Percentiles rank a stretch among this genome's conserved stretches.
These are phyloP conservation scores for Gandaritis pyraliata DNA, from an alignment of 2,888 invertebrate genomes.

Conservation along the genomic window DNA sequence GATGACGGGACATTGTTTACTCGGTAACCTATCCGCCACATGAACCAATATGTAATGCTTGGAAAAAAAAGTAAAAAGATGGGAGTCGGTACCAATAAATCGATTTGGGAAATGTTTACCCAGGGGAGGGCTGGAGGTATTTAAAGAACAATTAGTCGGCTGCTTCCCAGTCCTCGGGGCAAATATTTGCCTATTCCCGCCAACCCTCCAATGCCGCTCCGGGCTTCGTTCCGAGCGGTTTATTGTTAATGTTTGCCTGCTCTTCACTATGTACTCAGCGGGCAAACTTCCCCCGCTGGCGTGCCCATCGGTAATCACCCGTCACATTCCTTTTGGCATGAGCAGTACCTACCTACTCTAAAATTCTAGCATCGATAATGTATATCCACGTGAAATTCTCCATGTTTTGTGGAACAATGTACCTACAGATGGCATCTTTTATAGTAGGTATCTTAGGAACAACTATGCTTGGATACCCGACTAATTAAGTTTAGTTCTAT, in stretches of 20 bases:
- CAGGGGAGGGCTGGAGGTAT: slow-evolving; percentile 76
- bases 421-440: slow-evolving; percentile 21
- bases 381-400: slow-evolving; percentile 8
- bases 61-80: slow-evolving; percentile 64
- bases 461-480: slow-evolving; percentile 24
- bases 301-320: slow-evolving; percentile 49
- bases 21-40: slow-evolving; percentile 60
- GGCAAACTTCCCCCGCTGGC: slow-evolving; percentile 63
- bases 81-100: slow-evolving; percentile 73
- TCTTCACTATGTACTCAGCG: slow-evolving; percentile 70
- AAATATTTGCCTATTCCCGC: slow-evolving; percentile 83
- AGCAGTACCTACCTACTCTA: slow-evolving; percentile 5
- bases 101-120: slow-evolving; percentile 76
- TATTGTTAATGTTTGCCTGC: slow-evolving; percentile 75
- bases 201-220: slow-evolving; percentile 78
- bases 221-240: slow-evolving; percentile 73
- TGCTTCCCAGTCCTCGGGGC: slow-evolving; percentile 76
- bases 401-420: slow-evolving; percentile 16
- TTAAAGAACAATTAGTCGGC: slow-evolving; percentile 83
- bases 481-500: slow-evolving; percentile 31
- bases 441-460: slow-evolving; percentile 21
- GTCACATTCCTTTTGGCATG: slow-evolving; percentile 18
- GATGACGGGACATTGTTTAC: slow-evolving; percentile 61
- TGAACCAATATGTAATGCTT: slow-evolving; percentile 50
- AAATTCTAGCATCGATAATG: slow-evolving; percentile 4